These are phyloP conservation scores for Pammene aurita DNA, from an alignment of 2,888 invertebrate species.

Conservation along the genomic window DNA sequence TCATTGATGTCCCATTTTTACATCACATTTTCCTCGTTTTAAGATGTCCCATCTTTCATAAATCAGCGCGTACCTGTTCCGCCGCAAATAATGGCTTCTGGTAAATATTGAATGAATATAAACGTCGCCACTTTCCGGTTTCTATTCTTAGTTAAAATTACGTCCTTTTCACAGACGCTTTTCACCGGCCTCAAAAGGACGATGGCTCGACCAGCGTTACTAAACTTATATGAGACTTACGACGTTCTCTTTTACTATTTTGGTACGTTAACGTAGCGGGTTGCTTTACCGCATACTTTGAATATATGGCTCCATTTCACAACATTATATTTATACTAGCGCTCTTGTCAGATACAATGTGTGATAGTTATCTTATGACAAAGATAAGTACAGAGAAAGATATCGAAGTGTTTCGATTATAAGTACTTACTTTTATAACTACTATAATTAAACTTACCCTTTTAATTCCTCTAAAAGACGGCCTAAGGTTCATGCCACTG, in stretches of 20 bases:
- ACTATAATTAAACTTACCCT: too few species aligned
- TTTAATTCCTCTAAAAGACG: too few species aligned
- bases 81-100: conserved; percentile 36
- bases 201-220: conserved; percentile 18
- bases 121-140: conserved; percentile 21
- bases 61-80: conserved; percentile 21
- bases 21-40: conserved; percentile 8
- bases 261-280: conserved; percentile 4
- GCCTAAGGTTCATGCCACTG: too few species aligned
- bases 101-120: conserved; percentile 39
- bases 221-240: conserved; percentile 35
- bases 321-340: conserved; percentile 17
- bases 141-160: conserved; percentile 23
- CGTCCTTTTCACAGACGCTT: not conserved
- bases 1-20: conserved; percentile 11
- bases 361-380: not conserved
- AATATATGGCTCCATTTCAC: conserved; percentile 18
- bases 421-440: too few species aligned
- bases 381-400: too few species aligned
- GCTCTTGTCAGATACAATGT: not conserved
- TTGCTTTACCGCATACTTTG: conserved; percentile 30
- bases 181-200: not conserved
- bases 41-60: conserved; percentile 23
- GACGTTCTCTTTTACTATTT: conserved; percentile 34
- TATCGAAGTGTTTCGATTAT: too few species aligned